A percentile compares a stretch with the other conserved stretches of the same genome.
Conservation (phyloP, 2,113 vertebrate species). For the Pseudorectes ferrugineus region DNA sequence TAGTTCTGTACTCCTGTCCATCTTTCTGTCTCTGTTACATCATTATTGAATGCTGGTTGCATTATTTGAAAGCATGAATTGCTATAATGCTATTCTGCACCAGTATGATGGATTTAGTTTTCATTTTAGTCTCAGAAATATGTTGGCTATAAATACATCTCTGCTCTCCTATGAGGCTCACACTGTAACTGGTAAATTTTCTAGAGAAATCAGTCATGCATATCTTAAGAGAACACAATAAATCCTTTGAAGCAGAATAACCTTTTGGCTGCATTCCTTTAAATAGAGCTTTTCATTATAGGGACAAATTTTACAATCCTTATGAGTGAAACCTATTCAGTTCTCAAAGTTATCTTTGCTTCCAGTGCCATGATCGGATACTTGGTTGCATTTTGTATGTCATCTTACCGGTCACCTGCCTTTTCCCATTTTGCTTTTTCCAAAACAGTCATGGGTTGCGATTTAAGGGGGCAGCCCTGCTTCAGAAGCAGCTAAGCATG, state of each 20-base stretch:
- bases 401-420: not conserved
- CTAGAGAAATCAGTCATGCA: conserved; percentile 51
- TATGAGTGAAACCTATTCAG: not conserved
- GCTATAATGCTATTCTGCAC: conserved; percentile 35
- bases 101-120: conserved; percentile 58
- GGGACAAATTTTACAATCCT: not conserved
- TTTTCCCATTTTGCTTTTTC: not conserved
- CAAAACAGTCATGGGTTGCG: not conserved
- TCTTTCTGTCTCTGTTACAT: conserved; percentile 56
- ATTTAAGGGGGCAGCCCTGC: not conserved
- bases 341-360: not conserved
- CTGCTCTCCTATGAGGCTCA: conserved; percentile 60
- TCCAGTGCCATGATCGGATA: not conserved
- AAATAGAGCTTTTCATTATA: conserved; percentile 29
- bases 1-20: conserved; percentile 2
- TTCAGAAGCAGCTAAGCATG: not conserved
- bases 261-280: conserved; percentile 51
- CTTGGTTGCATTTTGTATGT: not conserved
- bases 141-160: conserved; percentile 64
- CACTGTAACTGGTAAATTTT: conserved; percentile 56
- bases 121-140: conserved; percentile 69
- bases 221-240: conserved; percentile 59
- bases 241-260: conserved; percentile 67
- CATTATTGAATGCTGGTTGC: conserved; percentile 56
- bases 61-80: conserved; percentile 55